Evolutionary conservation across 2,113 vertebrate genomes (phyloP), one percentile per base, ranked within the genome.

Genomic region (Ctenomys sociabilis): DNA sequence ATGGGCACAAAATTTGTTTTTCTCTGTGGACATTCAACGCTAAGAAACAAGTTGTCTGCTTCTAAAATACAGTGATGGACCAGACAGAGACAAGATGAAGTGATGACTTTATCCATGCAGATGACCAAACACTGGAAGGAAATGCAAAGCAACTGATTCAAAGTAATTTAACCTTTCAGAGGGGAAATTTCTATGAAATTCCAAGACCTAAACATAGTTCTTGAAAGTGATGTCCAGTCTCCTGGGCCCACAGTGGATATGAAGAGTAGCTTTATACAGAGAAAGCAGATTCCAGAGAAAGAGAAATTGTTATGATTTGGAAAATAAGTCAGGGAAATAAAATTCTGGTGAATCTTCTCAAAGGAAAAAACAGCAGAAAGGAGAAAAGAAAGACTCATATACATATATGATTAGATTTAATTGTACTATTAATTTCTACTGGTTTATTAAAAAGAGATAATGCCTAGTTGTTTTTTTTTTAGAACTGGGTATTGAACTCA

Each of bases 161-260:
- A n/a, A 68, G 8, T 21, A 45, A 43, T 19, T 96, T 57, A 40
- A 40, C 35, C 72, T 35, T n/a, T 26, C 32, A 77, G 5, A 4
- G n/a, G 11, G 9, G 22, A 83, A 77, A 40, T 35, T 64, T n/a
- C 7, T 17, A 54, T 82, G 32, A 70, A 9, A 7, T 86, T 90
- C 57, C 2, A 16, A 49, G 21, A 2, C 4, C 83, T 40, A 3
- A 22, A 45, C 68, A 28, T 49, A 11, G 1, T 72, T 19, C 9
- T 10, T 40, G 19, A 2, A 16, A 13, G 11, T 54, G 2, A 52
- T 43, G 17, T 52, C 85, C n/a, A 43, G 11, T 8, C 12, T 7
- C 28, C 14, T 75, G 40, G 40, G 3, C 2, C 61, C 49, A 68
- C 0, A 1, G 1, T 0, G 30, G 3, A 8, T 37, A 11, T 14